A percentile compares a stretch with the other conserved stretches of the same genome.
Evolutionary conservation across 2,797 vertebrate genomes (phyloP).

Genomic region (Lepilemur ruficaudatus): DNA sequence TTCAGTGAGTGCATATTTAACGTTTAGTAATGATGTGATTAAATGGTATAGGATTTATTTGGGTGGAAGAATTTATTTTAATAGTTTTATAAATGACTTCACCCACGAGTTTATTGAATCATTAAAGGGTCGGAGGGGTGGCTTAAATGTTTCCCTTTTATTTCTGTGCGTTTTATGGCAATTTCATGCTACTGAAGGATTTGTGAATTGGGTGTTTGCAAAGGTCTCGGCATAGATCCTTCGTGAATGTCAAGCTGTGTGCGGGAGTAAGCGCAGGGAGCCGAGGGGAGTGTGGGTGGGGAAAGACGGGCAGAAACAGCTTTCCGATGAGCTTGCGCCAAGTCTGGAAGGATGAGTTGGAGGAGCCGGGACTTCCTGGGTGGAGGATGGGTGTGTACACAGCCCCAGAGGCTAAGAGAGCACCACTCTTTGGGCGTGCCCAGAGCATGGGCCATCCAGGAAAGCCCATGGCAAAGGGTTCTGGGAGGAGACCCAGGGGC

Average conservation of each 20-base stretch:
- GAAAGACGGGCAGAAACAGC: fast-evolving
- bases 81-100: slow-evolving; percentile 34
- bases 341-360: not conserved
- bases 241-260: no score
- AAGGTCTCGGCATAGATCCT: not conserved
- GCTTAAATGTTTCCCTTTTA: not conserved
- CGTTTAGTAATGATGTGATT: not conserved
- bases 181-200: not conserved
- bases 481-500: not conserved
- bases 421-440: fast-evolving
- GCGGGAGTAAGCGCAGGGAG: not conserved
- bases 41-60: not conserved
- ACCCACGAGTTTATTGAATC: slow-evolving; percentile 12
- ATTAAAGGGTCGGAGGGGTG: not conserved
- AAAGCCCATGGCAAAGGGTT: no score
- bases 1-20: not conserved
- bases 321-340: not conserved
- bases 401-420: fast-evolving
- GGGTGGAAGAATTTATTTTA: slow-evolving; percentile 20
- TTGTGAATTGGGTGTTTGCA: not conserved
- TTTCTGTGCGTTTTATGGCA: not conserved
- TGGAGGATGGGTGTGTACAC: fast-evolving
- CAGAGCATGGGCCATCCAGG: fast-evolving
- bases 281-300: fast-evolving
- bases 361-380: not conserved